Conservation (phyloP, 2,113 vertebrate species). For the Charina bottae region DNA sequence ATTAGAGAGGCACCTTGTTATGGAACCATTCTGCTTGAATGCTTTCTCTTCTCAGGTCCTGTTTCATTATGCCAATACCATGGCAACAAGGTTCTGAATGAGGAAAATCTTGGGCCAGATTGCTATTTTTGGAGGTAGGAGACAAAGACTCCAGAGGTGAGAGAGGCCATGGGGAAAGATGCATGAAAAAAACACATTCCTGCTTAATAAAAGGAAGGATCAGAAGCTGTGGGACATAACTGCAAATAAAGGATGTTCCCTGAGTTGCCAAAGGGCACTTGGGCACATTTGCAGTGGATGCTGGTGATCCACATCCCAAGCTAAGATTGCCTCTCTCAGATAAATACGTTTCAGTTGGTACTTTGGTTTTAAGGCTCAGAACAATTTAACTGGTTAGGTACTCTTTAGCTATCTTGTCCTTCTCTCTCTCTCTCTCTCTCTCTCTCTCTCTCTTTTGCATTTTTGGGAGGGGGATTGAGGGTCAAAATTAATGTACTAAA, state of each 20-base stretch:
- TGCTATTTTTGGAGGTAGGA: background rate
- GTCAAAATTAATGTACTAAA: background rate
- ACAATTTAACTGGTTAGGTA: background rate
- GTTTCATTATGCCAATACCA: conserved; percentile 8
- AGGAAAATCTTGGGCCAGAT: background rate
- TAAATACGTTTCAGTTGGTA: background rate
- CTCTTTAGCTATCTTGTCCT: background rate
- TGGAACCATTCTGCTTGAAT: background rate
- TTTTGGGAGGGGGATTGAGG: background rate
- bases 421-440: no score
- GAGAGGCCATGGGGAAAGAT: background rate
- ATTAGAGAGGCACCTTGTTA: background rate
- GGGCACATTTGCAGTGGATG: background rate
- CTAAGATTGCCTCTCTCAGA: background rate
- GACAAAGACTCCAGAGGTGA: conserved; percentile 24
- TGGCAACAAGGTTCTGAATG: conserved; percentile 12
- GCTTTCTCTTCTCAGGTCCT: background rate
- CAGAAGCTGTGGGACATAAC: background rate
- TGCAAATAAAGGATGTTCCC: background rate
- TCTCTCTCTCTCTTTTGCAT: background rate
- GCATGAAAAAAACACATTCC: conserved; percentile 18
- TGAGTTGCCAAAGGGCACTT: background rate
- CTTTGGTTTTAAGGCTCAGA: background rate
- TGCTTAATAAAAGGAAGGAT: conserved; percentile 19
- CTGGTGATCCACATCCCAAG: background rate